Evolutionary conservation across 2,888 invertebrate species (phyloP).

Genomic region (Electrophaes corylata): DNA sequence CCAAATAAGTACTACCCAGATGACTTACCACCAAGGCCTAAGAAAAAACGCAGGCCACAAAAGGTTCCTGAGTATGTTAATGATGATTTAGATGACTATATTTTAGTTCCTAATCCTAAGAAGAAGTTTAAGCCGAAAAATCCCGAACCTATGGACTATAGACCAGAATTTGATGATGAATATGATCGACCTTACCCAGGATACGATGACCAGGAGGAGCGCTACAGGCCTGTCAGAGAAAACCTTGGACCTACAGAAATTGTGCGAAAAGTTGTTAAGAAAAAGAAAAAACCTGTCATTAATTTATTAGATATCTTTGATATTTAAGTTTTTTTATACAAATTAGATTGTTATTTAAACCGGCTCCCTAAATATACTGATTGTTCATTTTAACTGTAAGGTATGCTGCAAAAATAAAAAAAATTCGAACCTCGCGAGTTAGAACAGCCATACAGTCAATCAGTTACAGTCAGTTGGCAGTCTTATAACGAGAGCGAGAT

Average conservation of each 20-base stretch:
- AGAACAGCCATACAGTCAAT: background rate
- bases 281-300: constrained; percentile 68
- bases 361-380: background rate
- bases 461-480: too few relatives aligned
- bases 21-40: constrained; percentile 61
- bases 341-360: constrained; percentile 53
- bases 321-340: constrained; percentile 66
- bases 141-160: constrained; percentile 60
- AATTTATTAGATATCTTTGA: constrained; percentile 77
- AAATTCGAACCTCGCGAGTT: too few relatives aligned
- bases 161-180: constrained; percentile 63
- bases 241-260: constrained; percentile 59
- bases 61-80: constrained; percentile 59
- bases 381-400: background rate
- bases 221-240: constrained; percentile 55
- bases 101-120: constrained; percentile 75
- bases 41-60: constrained; percentile 65
- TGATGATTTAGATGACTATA: constrained; percentile 70
- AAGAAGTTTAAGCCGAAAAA: constrained; percentile 70
- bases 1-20: constrained; percentile 63
- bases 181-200: constrained; percentile 58
- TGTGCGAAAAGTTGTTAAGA: constrained; percentile 70
- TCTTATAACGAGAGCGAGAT: background rate
- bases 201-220: constrained; percentile 62
- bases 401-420: too few relatives aligned